A percentile compares a stretch with the other conserved stretches of the same genome.
These are phyloP conservation scores for Drosophila tristis DNA, from an alignment of 1,140 invertebrate species.

Conservation along the genomic window DNA sequence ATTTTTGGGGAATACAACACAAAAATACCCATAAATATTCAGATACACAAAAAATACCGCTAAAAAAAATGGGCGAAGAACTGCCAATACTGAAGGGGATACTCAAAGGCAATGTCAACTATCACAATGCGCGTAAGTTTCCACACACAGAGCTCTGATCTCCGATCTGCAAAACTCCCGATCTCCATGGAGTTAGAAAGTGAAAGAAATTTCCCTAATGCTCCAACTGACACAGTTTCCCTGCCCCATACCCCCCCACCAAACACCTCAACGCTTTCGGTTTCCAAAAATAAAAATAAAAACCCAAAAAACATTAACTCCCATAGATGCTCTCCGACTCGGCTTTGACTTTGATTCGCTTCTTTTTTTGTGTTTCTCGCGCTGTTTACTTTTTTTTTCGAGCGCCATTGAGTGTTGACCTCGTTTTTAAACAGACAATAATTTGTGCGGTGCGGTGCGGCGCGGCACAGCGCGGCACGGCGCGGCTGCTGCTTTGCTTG, in stretches of 20 bases:
- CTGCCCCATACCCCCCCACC: conserved; percentile 7
- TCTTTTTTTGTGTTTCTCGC: conserved; percentile 19
- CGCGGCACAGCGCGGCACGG: too few relatives aligned
- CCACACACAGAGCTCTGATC: neutral
- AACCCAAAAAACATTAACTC: conserved; percentile 23
- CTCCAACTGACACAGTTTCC: conserved; percentile 42
- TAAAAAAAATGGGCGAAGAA: conserved; percentile 91
- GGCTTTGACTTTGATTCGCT: conserved; percentile 54
- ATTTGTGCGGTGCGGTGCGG: conserved; percentile 50
- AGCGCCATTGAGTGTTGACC: conserved; percentile 80
- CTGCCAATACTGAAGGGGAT: conserved; percentile 94
- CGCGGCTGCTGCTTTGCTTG: conserved; percentile 51
- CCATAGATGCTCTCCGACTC: conserved; percentile 37
- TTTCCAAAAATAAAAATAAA: conserved; percentile 39
- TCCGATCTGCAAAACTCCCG: conserved; percentile 5
- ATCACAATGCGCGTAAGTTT: conserved; percentile 95
- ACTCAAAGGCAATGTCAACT: conserved; percentile 93
- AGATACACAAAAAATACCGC: conserved; percentile 22
- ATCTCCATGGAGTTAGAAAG: conserved; percentile 20
- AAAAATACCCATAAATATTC: conserved; percentile 11
- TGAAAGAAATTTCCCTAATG: conserved; percentile 38
- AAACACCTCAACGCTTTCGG: conserved; percentile 50
- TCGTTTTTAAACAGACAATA: conserved; percentile 70
- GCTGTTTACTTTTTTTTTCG: conserved; percentile 60
- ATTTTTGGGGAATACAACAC: conserved; percentile 12